Base-by-base conservation (phyloP, 2,888 invertebrate genomes). In the Dicranocentrus wangi region DNA sequence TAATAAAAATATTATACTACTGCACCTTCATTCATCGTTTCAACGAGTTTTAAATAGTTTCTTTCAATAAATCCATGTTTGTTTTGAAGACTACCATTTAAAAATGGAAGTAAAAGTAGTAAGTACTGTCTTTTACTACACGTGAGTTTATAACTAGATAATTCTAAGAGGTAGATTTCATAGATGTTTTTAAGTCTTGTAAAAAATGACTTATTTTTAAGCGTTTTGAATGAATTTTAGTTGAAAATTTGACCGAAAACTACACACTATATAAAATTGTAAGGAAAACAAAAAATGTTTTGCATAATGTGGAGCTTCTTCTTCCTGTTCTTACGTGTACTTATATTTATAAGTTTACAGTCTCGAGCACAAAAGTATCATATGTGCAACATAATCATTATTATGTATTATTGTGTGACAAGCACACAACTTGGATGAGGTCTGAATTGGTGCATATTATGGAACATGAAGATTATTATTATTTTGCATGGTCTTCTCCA, bases 131-230 rank as follows among this genome's bases (percentile, higher is more conserved):
- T n/a, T n/a, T n/a, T n/a, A n/a, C n/a, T n/a, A n/a, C n/a, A n/a
- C n/a, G n/a, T n/a, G n/a, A n/a, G n/a, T n/a, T n/a, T n/a, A 28
- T 32, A 77, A 69, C 69, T 69, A 77, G 69, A 70, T 53, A 27
- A 63, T 75, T 25, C n/a, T 42, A 42, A 63, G 71, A 66, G 72
- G 79, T 79, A 79, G 71, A 66, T 71, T 72, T 17, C n/a, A 3
- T 2, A 71, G 65, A 70, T 47, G 32, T 58, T 10, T 53, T 21
- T 63, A 78, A 79, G 79, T 71, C 79, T 72, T 72, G 58, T 66
- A 28, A 42, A 63, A 79, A 55, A 21, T 79, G 71, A 79, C 72
- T 79, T 79, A 27, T 72, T 27, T 79, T 72, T 61, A 79, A 79
- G 79, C 79, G 79, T 60, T 66, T 79, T 55, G 76, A 77, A 77